Evolutionary conservation across 1,140 invertebrate species (phyloP).

Genomic region (Chymomyza costata): DNA sequence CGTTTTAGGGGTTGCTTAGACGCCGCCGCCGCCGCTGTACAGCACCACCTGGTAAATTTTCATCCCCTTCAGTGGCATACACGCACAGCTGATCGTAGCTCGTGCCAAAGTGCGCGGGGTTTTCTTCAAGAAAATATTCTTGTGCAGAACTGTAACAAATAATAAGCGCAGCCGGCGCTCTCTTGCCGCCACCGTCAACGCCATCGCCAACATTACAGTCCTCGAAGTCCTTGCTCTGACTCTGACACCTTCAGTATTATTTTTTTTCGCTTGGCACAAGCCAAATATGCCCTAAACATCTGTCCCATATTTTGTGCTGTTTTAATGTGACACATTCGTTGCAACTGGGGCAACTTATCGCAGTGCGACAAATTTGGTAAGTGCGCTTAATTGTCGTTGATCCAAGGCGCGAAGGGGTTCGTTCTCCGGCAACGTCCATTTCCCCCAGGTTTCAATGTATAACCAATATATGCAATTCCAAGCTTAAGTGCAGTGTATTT

Average conservation of each 20-base stretch:
- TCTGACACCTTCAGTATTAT: constrained; percentile 66
- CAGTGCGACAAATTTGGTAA: constrained; percentile 55
- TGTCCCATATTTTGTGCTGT: constrained; percentile 69
- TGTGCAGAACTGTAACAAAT: constrained; percentile 55
- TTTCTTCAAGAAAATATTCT: constrained; percentile 38
- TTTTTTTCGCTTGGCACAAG: constrained; percentile 56
- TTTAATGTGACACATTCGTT: constrained; percentile 48
- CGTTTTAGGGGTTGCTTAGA: constrained; percentile 51
- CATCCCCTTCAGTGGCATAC: constrained; percentile 35
- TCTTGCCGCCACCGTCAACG: constrained; percentile 31
- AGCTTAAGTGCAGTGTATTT: too few relatives aligned
- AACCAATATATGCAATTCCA: constrained; percentile 6
- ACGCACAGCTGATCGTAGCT: constrained; percentile 50
- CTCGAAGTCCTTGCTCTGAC: constrained; percentile 31
- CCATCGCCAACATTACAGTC: constrained; percentile 1
- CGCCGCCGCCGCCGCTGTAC: constrained; percentile 5
- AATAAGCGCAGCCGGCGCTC: constrained; percentile 65
- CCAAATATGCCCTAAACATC: constrained; percentile 61
- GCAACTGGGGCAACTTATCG: constrained; percentile 39
- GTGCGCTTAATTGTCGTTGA: constrained; percentile 25
- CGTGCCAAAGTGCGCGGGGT: constrained; percentile 70
- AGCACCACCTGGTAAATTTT: constrained; percentile 38
- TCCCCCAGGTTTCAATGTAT: constrained; percentile 15
- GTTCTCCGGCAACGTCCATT: neutral
- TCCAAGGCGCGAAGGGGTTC: constrained; percentile 18